A percentile compares a stretch with the other conserved stretches of the same genome.
Evolutionary conservation across 2,888 invertebrate species (phyloP).

Genomic region (Herminia tarsipennalis): DNA sequence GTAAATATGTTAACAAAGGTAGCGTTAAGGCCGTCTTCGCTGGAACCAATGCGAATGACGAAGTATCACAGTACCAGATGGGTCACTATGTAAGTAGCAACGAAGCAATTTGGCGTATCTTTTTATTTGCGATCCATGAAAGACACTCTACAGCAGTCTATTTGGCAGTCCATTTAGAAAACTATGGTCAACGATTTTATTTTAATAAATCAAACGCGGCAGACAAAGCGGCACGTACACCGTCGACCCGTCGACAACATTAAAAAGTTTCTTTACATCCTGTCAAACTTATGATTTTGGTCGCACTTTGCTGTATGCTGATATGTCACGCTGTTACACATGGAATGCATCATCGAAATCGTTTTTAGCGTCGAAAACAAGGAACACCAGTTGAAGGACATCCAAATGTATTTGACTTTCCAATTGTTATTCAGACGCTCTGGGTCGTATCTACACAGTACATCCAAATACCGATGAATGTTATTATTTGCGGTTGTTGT

Average conservation of each 20-base stretch:
- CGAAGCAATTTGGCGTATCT: constrained; percentile 34
- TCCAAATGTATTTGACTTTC: constrained; percentile 31
- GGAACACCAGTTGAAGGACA: constrained; percentile 34
- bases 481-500: no score
- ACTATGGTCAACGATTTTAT: constrained; percentile 22
- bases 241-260: no score
- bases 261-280: no score
- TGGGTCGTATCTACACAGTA: constrained; percentile 20
- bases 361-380: no score
- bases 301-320: no score
- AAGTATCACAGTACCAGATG: constrained; percentile 33
- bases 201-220: no score
- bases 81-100: constrained; percentile 38
- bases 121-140: no score
- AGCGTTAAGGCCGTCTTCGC: constrained; percentile 30
- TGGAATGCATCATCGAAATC: no score
- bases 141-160: constrained; percentile 30
- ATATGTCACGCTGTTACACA: no score
- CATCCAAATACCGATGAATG: no score
- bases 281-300: no score
- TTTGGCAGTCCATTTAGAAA: constrained; percentile 23
- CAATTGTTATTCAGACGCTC: constrained; percentile 26
- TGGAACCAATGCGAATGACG: constrained; percentile 28
- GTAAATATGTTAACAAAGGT: constrained; percentile 32
- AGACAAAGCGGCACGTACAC: no score